Evolutionary conservation across 2,888 invertebrate species (phyloP).

Genomic region (Ophonus ardosiacus): DNA sequence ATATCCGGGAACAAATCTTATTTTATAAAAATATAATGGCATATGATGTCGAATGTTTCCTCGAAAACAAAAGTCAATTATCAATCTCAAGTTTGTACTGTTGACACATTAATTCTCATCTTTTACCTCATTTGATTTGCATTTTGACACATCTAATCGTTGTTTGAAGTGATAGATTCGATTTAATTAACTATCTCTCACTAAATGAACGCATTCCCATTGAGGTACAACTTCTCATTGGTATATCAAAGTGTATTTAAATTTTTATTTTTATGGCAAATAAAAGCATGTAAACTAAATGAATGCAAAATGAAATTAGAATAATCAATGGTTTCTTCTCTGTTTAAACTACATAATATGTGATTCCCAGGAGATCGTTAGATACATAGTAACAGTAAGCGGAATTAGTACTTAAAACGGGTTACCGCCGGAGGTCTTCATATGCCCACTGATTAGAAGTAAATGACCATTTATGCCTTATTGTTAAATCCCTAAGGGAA

Average conservation of each 20-base stretch:
- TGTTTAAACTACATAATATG: neutral
- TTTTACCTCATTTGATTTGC: too few relatives aligned
- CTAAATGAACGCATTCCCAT: neutral
- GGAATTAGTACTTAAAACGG: neutral
- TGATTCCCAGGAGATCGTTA: neutral
- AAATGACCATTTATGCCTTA: neutral
- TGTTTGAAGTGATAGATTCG: too few relatives aligned
- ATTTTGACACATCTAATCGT: too few relatives aligned
- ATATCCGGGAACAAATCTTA: too few relatives aligned
- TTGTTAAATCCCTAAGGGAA: neutral
- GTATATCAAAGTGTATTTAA: neutral
- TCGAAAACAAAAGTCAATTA: too few relatives aligned
- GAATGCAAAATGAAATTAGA: neutral
- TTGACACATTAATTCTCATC: too few relatives aligned
- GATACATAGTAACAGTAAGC: neutral
- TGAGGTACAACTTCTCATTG: neutral
- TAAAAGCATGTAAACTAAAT: neutral
- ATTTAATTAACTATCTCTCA: neutral
- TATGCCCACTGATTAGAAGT: neutral
- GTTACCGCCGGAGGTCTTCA: neutral
- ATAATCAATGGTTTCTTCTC: neutral
- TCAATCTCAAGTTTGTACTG: too few relatives aligned
- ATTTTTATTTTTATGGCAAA: neutral
- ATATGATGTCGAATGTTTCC: too few relatives aligned
- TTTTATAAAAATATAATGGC: too few relatives aligned